Conservation (phyloP, 2,888 invertebrate species). For the Morpho helenor region DNA sequence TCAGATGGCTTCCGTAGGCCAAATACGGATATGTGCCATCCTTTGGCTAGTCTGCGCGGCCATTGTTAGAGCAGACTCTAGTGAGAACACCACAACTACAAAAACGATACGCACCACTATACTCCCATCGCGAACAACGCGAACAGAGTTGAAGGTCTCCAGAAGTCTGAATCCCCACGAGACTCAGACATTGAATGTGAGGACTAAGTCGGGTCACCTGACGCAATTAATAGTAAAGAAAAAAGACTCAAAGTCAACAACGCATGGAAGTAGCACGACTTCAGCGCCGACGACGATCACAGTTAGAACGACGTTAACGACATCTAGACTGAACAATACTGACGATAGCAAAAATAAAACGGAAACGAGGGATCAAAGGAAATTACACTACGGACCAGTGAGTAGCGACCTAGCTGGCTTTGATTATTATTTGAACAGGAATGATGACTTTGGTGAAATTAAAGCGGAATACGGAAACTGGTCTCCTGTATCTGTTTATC, state of each 20-base stretch:
- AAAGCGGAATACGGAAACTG: constrained; percentile 76
- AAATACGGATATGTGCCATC: constrained; percentile 56
- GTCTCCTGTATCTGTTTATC: constrained; percentile 74
- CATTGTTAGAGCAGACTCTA: constrained; percentile 39
- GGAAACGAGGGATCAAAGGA: constrained; percentile 67
- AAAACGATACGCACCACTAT: constrained; percentile 66
- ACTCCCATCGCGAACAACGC: constrained; percentile 80
- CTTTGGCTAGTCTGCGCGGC: constrained; percentile 53
- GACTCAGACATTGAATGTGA: constrained; percentile 87
- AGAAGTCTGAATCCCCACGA: constrained; percentile 87
- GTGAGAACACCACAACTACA: constrained; percentile 61
- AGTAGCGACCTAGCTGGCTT: constrained; percentile 70
- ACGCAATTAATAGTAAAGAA: constrained; percentile 89
- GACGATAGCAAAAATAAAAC: constrained; percentile 62
- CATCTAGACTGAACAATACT: constrained; percentile 39
- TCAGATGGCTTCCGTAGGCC: constrained; percentile 72
- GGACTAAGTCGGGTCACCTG: constrained; percentile 86
- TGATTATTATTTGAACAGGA: constrained; percentile 68
- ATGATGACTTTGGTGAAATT: constrained; percentile 63
- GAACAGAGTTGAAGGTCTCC: constrained; percentile 87
- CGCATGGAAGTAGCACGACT: constrained; percentile 35
- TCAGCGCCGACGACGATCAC: constrained; percentile 56
- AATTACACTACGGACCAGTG: constrained; percentile 56
- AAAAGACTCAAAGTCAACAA: constrained; percentile 77
- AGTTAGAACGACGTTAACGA: constrained; percentile 43